These are phyloP conservation scores for Brachycybe producta DNA, from an alignment of 2,888 invertebrate genomes.

Conservation along the genomic window DNA sequence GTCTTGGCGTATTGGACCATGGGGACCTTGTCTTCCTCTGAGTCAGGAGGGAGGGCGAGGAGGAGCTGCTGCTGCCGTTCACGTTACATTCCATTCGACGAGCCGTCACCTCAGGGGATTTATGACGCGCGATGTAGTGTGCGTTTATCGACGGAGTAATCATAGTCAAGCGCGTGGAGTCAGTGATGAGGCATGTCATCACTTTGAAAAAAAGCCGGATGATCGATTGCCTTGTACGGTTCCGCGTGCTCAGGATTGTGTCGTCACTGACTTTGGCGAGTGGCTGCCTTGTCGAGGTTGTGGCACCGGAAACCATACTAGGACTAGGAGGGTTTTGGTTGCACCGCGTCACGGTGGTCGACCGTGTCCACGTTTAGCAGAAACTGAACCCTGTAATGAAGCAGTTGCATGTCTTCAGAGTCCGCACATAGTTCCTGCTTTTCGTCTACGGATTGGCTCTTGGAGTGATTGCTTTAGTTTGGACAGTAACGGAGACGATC, in stretches of 20 bases:
- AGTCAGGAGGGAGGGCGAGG: constrained; percentile 7
- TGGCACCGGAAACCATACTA: constrained; percentile 39
- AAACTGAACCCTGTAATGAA: constrained; percentile 42
- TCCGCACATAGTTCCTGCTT: constrained; percentile 19
- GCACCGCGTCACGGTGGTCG: constrained; percentile 41
- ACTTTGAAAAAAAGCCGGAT: constrained; percentile 18
- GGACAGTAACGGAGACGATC: constrained; percentile 20
- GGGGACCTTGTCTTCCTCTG: constrained; percentile 19
- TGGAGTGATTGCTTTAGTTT: constrained; percentile 18
- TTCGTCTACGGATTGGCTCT: constrained; percentile 17
- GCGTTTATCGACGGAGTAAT: constrained; percentile 17
- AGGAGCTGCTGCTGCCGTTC: constrained; percentile 2
- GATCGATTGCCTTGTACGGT: constrained; percentile 17
- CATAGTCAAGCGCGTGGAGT: constrained; percentile 19
- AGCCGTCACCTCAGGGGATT: constrained; percentile 13
- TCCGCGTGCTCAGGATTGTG: constrained; percentile 30
- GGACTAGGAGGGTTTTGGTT: constrained; percentile 42
- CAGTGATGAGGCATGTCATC: constrained; percentile 20
- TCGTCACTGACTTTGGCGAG: constrained; percentile 28
- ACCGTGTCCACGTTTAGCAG: constrained; percentile 37
- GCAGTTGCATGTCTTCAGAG: constrained; percentile 29
- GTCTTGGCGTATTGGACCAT: constrained; percentile 19
- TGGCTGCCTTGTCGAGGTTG: constrained; percentile 24
- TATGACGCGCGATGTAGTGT: constrained; percentile 19
- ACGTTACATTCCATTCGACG: constrained; percentile 15